A percentile compares a stretch with the other conserved stretches of the same genome.
Conservation (phyloP, 2,888 invertebrate genomes). For the Dryomyza anilis region DNA sequence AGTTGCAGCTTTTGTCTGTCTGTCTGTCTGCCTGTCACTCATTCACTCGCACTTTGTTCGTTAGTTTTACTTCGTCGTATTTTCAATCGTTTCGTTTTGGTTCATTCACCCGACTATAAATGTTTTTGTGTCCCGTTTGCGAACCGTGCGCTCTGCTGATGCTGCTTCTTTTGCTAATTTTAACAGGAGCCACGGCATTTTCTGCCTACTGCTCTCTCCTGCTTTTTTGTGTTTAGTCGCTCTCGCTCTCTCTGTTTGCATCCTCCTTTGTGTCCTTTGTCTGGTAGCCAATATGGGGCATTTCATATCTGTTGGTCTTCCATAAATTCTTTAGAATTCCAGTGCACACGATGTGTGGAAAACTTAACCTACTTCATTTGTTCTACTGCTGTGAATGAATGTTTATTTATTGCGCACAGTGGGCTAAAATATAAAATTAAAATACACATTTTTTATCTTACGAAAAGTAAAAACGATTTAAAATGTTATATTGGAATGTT, state of each 20-base stretch:
- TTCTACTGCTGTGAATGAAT: not conserved
- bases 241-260: not conserved
- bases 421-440: not conserved
- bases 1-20: not conserved
- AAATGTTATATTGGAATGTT: too few relatives aligned
- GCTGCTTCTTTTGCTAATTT: not conserved
- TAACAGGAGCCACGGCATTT: not conserved
- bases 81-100: conserved; percentile 1
- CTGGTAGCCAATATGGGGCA: too few relatives aligned
- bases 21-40: too few relatives aligned
- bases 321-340: too few relatives aligned
- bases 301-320: too few relatives aligned
- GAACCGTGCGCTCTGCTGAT: not conserved
- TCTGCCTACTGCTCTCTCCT: not conserved
- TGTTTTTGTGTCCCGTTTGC: not conserved
- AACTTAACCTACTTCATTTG: not conserved
- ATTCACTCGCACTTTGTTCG: not conserved
- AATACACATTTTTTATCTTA: not conserved
- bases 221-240: not conserved
- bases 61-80: not conserved
- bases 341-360: too few relatives aligned
- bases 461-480: too few relatives aligned
- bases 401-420: not conserved
- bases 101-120: conserved; percentile 7
- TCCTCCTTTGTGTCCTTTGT: too few relatives aligned